Evolutionary conservation across 2,113 vertebrate species (phyloP), one percentile per base, ranked within the genome.

Genomic region (Gadus macrocephalus): DNA sequence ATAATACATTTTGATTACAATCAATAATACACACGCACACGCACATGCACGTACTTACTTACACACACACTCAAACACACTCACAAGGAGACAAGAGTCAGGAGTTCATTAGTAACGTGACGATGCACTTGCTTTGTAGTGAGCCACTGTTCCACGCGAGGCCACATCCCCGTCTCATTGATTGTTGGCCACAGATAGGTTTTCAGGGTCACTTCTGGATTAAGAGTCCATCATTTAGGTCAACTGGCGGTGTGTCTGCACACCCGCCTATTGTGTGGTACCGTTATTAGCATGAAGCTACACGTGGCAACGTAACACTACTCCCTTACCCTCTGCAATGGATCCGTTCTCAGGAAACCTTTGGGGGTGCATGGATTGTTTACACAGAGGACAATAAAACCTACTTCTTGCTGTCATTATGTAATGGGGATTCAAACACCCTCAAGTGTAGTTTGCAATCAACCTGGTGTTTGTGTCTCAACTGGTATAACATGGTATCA

Each of bases 131-230:
- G 31, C 71, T 60, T 58, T 56, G 35, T 49, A 19, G 42, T 27
- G 35, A 4, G 55, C 69, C 66, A 61, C 70, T 42, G 71, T 49
- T 64, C 28, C 55, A 74, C 66, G 70, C 53, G 22, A 35, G 61
- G 31, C 31, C 31, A 2, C 31, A 7, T 4, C 31, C 31, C 31
- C 31, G 0, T 4, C 4, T 35, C 2, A 35, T 35, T 35, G 31
- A 35, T 35, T 35, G 74, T 75, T 59, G 60, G 20, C 74, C 53
- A 55, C 53, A 55, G 3, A 15, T 16, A 15, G 12, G 70, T 79
- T 91, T 85, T 86, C 72, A 70, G 72, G 84, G 73, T 62, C 80
- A 82, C 65, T 79, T 82, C 71, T 78, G 84, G 87, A 87, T 89
- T 90, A 81, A 62, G 74, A 79, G 62, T 2, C 42, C 4, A 7